phyloP scores from a whole-genome alignment of 2,113 vertebrate genomes.

The Lampris incognitus region DNA sequence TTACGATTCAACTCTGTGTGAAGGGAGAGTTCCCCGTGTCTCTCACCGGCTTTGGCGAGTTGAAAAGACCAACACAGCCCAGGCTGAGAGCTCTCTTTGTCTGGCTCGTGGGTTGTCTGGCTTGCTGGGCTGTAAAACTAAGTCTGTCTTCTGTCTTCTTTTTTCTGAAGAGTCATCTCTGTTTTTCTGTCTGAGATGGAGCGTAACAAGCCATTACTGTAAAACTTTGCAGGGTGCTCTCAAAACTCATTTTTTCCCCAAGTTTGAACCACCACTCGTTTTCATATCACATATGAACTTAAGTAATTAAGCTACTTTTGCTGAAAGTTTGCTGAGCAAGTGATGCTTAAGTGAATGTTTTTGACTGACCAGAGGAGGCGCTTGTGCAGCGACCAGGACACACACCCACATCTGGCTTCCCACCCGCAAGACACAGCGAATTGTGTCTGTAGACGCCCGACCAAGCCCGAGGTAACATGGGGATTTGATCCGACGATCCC shows the following conservation, averaged over 20 bases:
- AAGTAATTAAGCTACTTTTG: too few species aligned
- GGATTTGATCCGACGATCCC: too few species aligned
- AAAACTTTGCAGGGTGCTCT: constrained; percentile 1
- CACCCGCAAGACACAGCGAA: too few species aligned
- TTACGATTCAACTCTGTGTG: constrained; percentile 74
- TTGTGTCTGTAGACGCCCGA: too few species aligned
- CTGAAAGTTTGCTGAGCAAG: too few species aligned
- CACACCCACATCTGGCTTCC: too few species aligned
- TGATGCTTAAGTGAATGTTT: too few species aligned
- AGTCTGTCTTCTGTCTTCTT: constrained; percentile 13
- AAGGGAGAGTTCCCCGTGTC: constrained; percentile 74
- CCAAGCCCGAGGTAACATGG: too few species aligned
- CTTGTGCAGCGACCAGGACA: too few species aligned
- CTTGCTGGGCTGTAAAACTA: not conserved
- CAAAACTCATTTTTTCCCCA: not conserved
- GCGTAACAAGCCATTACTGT: constrained; percentile 19
- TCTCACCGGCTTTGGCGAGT: constrained; percentile 65
- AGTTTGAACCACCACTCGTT: too few species aligned
- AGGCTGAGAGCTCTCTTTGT: constrained; percentile 53
- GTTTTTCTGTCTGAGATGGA: constrained; percentile 22
- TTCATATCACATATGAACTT: too few species aligned
- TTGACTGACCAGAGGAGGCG: too few species aligned
- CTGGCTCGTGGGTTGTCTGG: constrained; percentile 23
- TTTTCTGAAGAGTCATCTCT: not conserved
- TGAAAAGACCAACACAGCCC: constrained; percentile 57